Evolutionary conservation across 2,797 vertebrate genomes (phyloP), one percentile per base, ranked within the genome.

Genomic region (Sylvilagus floridanus): DNA sequence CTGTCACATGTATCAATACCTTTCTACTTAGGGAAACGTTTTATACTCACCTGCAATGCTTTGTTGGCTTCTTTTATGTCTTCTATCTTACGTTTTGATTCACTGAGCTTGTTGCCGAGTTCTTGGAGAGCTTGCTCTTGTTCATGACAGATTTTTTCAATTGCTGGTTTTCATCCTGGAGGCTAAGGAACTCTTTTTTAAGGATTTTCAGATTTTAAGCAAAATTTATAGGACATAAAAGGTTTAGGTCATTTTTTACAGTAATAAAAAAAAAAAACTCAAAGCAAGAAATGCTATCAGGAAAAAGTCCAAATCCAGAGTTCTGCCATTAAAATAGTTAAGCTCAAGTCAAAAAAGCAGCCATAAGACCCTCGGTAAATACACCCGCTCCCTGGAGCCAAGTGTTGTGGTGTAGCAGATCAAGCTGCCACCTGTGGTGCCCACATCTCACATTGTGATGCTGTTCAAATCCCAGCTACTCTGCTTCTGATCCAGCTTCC

Each of bases 21-120:
- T 87, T 90, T 28, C 35, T 84, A 52, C n/a, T 60, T 71, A 2
- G 73, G 73, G 86, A 73, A 35, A 92, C 19, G 54, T 65, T 78
- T 60, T 65, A 10, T 86, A 97, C 98, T 98, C 95, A 99, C 99
- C 99, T 99, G 99, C 87, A 99, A 98, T 5, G 99, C 99, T 98
- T 99, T 99, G 98, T 99, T 99, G 0, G 99, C 99, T 98, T 99
- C 99, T 98, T 99, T 99, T 97, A 99, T 99, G 96, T 99, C 99
- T 97, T 99, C 99, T 96, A 99, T 99, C 98, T 99, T 99, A 98
- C 99, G 97, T 98, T 99, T 99, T 92, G 99, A 99, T 97, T 99
- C 99, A 99, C 99, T 99, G 93, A 99, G 99, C 98, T 99, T 99
- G 96, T 98, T 99, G 91, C 99, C 99, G 9, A 99, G 98, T 95